Evolutionary conservation across 1,140 invertebrate species (phyloP), one percentile per base, ranked within the genome.

Genomic region (Elymnias hypermnestra): DNA sequence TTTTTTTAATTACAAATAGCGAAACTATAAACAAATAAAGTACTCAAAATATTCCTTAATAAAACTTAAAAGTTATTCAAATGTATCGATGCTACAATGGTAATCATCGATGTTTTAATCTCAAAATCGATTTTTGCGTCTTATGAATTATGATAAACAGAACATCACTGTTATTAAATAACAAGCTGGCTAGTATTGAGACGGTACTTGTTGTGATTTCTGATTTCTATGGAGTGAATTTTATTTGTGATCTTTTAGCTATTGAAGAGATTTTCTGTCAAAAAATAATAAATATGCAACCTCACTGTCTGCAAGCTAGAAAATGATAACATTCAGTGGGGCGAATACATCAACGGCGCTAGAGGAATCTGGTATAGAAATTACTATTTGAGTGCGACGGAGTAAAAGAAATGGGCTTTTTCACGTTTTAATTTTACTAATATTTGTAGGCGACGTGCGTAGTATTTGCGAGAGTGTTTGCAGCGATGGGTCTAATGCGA

Each of bases 401-500:
- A 57, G 26, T 47, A 47, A 37, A 37, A 29, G 61, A 57, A 56
- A 68, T 64, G 58, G n/a, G 46, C 57, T 6, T 1, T 26, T 31
- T 5, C 14, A 10, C 19, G 12, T 19, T 36, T 21, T 52, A 46
- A 55, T 49, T 48, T 58, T 35, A 43, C 41, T 38, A 49, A 49
- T 61, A 53, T 64, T 72, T 81, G 60, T 72, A 86, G 83, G 83
- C 76, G 89, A 89, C 82, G 87, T 87, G 57, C 87, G 88, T 59
- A 91, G 90, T 72, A 87, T 88, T 63, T 92, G 92, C 44, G 92
- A 94, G 53, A 94, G 92, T 81, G 76, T 93, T 57, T 91, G 92
- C 38, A 93, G 92, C 18, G 92, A 94, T 84, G 86, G 90, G 35
- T 93, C 92, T 2, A 90, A 89, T 35, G 87, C 91, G 33, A 92